A percentile compares a stretch with the other conserved stretches of the same genome.
phyloP scores from a whole-genome alignment of 2,888 invertebrate genomes.

The Eupithecia pulchellata region DNA sequence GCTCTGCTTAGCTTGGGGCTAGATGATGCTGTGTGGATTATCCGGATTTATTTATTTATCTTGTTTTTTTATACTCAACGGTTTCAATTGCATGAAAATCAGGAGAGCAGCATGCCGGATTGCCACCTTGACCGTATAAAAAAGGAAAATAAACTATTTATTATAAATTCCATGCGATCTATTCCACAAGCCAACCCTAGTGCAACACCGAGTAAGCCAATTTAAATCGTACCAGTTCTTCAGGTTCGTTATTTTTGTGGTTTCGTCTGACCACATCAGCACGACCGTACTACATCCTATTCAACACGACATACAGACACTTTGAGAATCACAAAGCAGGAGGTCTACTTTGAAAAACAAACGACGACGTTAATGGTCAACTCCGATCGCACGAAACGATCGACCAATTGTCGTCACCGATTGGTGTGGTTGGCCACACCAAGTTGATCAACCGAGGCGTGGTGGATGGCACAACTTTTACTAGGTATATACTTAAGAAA shows the following conservation, averaged over 20 bases:
- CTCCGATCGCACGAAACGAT: too few relatives aligned
- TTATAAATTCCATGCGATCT: neutral
- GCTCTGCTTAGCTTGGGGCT: too few relatives aligned
- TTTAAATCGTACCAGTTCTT: neutral
- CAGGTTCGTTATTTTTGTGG: constrained; percentile 2
- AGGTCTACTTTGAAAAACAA: too few relatives aligned
- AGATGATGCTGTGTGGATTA: too few relatives aligned
- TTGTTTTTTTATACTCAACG: neutral
- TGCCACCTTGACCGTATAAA: too few relatives aligned
- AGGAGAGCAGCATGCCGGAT: too few relatives aligned
- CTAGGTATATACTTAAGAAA: too few relatives aligned
- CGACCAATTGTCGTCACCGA: too few relatives aligned
- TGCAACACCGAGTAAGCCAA: neutral
- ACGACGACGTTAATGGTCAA: too few relatives aligned
- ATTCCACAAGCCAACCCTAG: neutral
- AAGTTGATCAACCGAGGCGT: neutral
- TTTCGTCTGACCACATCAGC: constrained; percentile 2
- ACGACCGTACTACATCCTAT: neutral
- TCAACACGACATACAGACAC: constrained; percentile 4
- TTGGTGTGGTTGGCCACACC: too few relatives aligned
- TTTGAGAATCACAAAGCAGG: neutral
- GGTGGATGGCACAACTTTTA: neutral
- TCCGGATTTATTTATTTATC: neutral
- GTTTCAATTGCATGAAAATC: neutral
- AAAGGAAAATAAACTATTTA: neutral